A percentile compares a stretch with the other conserved stretches of the same genome.
These are phyloP conservation scores for Trachythela sp. DNA, from an alignment of 64 coral and sea anemone species.

Conservation along the genomic window DNA sequence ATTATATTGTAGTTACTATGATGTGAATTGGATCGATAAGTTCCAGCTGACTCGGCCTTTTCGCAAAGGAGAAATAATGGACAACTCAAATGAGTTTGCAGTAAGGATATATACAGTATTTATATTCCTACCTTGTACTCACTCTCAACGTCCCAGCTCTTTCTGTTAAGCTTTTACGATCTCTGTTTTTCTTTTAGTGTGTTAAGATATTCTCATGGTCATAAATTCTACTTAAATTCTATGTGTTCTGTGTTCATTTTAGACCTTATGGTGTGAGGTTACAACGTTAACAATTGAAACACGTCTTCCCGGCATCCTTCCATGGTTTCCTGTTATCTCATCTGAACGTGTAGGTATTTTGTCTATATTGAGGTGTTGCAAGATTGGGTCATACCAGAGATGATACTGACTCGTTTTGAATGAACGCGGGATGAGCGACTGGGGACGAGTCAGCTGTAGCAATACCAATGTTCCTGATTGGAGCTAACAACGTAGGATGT, in stretches of 20 bases:
- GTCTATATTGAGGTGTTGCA: not conserved
- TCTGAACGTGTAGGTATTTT: conserved; percentile 69
- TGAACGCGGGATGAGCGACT: too few relatives aligned
- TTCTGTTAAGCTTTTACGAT: too few relatives aligned
- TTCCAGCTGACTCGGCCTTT: not conserved
- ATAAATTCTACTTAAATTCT: not conserved
- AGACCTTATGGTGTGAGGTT: conserved; percentile 87
- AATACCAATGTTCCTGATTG: too few relatives aligned
- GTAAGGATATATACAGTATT: not conserved
- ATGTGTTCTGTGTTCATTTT: not conserved
- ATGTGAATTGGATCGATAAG: not conserved
- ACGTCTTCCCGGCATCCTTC: conserved; percentile 74
- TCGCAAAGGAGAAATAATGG: not conserved
- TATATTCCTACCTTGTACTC: not conserved
- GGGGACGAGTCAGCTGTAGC: too few relatives aligned
- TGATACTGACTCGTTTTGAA: too few relatives aligned
- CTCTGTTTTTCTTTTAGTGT: too few relatives aligned
- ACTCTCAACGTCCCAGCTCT: too few relatives aligned
- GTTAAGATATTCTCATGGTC: too few relatives aligned
- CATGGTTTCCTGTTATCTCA: conserved; percentile 81
- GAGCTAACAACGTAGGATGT: too few relatives aligned
- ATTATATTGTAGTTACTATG: not conserved
- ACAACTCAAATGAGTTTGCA: not conserved
- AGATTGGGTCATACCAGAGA: not conserved
- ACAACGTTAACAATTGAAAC: conserved; percentile 65